phyloP scores from a whole-genome alignment of 2,888 invertebrate genomes.

The Clepsis dumicolana region DNA sequence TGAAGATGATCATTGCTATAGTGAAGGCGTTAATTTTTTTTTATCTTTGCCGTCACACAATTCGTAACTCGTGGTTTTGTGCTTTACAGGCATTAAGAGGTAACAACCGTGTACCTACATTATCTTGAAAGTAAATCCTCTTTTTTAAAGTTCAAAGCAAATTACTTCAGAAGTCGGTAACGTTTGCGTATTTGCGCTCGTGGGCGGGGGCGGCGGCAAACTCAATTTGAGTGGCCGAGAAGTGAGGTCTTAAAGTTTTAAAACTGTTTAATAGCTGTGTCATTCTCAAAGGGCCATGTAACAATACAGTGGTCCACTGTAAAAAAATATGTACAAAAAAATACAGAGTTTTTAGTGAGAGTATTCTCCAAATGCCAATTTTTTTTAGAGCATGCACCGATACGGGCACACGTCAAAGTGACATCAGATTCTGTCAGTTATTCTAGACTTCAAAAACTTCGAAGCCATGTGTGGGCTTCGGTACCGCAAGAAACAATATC shows the following conservation, averaged over 20 bases:
- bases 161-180: conserved; percentile 1
- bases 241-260: conserved; percentile 13
- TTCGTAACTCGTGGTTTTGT: no score
- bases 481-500: conserved; percentile 47
- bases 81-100: no score
- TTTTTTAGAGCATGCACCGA: no score
- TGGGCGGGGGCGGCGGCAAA: not conserved
- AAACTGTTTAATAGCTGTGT: conserved; percentile 7
- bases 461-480: conserved; percentile 18
- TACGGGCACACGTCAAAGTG: not conserved
- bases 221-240: not conserved
- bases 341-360: no score
- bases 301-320: no score
- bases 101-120: not conserved
- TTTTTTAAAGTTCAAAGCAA: not conserved
- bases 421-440: not conserved
- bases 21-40: no score
- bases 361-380: no score
- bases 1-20: no score
- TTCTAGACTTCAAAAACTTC: conserved; percentile 1
- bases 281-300: conserved; percentile 8
- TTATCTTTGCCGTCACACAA: no score
- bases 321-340: no score
- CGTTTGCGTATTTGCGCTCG: conserved; percentile 8
- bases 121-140: not conserved